Evolutionary conservation across 2,888 invertebrate genomes (phyloP), one percentile per base, ranked within the genome.

Genomic region (Drosophila robusta): DNA sequence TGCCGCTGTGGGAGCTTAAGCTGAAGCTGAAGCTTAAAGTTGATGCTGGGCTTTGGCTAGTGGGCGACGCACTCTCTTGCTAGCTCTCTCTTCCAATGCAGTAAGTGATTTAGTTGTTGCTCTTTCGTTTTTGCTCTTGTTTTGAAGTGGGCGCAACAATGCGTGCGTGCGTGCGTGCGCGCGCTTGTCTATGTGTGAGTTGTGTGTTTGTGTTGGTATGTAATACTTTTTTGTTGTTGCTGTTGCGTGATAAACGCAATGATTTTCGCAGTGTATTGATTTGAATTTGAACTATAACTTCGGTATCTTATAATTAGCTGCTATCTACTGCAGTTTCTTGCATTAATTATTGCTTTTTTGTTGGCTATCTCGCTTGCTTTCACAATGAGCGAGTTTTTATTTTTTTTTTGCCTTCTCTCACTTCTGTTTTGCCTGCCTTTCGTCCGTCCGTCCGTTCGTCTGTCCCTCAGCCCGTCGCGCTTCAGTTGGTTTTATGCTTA

Each of bases 401-500:
- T 7, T 14, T 52, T 14, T 52, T 18, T 49, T 46, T 39, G 18
- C 38, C 11, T 54, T 45, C 45, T 22, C 11, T 11, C 9, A 3
- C 38, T 54, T 54, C 42, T 18, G 41, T 32, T 49, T 22, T 7
- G 46, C 38, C 22, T 44, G 69, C 51, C 14, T 12, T 51, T 36
- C 4, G 34, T 66, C 47, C 39, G 65, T 60, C 36, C 44, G 32
- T 52, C 58, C 22, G 52, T 41, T 36, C n/a, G 39, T 26, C 29
- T 45, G 44, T 57, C 47, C 14, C 32, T 12, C 42, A 34, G 54
- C 6, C 44, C 34, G 82, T 70, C 51, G 62, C 83, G 79, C 83
- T 79, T 82, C 83, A 79, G 83, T 79, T 72, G 63, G 24, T 66
- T 66, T 72, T 50, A 60, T 70, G 62, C 42, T 46, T 49, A 14